Base-by-base conservation (phyloP, 2,797 vertebrate genomes). In the Sardinella longiceps region DNA sequence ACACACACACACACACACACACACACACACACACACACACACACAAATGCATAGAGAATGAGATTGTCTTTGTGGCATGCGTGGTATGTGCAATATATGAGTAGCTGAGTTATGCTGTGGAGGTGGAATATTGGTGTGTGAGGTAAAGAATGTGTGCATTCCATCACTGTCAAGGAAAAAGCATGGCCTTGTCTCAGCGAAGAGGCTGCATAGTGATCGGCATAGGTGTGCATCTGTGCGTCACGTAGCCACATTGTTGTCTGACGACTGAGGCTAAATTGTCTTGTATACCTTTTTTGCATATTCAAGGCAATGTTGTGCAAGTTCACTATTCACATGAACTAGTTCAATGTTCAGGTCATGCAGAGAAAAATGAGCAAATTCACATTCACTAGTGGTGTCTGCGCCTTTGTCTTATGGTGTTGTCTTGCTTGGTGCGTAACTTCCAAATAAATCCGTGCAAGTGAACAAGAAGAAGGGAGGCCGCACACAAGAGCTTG, bases 11-110 rank as follows among this genome's bases (percentile, higher is more conserved):
- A 50, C 48, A 50, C 48, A 50, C 48, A 50, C 48, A 50, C 48
- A 50, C 3, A 50, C 48, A 51, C 50, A 51, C 50, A 51, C 15
- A 51, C 15, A 53, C 51, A 20, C 10, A 50, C 83, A 81, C 51
- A 14, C 51, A 80, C 46, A 83, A 80, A 82, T 53, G 77, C 83
- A 84, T 66, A 84, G 23, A 81, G 63, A 14, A 33, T 28, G 63
- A 70, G 63, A 70, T 70, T 70, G 63, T 70, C 37, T 12, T 30
- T 70, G 9, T 33, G 63, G 28, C 20, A 70, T 37, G 10, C 63
- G 28, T 33, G 63, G 28, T 28, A 70, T 70, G 63, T 70, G 3
- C 10, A 15, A 33, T 33, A 30, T 15, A 30, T 30, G 63, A 33
- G 46, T 48, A 1, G 63, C 63, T 30, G 63, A 25, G 63, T 14